A percentile compares a stretch with the other conserved stretches of the same genome.
Evolutionary conservation across 2,797 vertebrate genomes (phyloP).

Genomic region (Microcaecilia unicolor): DNA sequence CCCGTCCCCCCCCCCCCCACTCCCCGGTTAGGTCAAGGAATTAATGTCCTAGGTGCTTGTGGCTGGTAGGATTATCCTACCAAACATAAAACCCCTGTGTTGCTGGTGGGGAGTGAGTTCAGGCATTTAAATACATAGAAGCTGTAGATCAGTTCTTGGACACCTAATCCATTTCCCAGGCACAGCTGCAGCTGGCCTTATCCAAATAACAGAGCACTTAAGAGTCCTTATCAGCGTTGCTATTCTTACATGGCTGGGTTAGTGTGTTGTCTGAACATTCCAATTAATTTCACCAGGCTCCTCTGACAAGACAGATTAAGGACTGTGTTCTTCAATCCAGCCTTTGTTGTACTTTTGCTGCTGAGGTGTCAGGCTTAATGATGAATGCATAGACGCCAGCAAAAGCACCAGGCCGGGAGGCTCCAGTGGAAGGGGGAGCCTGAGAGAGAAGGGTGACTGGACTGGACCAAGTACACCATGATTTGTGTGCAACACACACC

Average conservation of each 20-base stretch:
- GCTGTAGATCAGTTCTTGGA: background rate
- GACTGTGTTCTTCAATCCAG: background rate
- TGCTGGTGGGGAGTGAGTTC: background rate
- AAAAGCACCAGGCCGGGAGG: too few species aligned
- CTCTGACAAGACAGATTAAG: background rate
- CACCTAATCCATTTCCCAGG: background rate
- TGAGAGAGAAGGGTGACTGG: too few species aligned
- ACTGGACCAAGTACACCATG: too few species aligned
- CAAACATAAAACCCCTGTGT: background rate
- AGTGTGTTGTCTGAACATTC: slow-evolving; percentile 2
- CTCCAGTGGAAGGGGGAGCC: too few species aligned
- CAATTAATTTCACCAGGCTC: background rate
- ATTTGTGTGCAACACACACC: too few species aligned
- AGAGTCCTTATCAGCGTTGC: background rate
- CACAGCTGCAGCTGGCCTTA: background rate
- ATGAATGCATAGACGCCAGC: too few species aligned
- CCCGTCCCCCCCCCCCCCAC: background rate
- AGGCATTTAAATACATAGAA: background rate
- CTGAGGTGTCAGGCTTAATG: rapidly evolving
- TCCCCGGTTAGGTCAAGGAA: too few species aligned
- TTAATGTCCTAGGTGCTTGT: too few species aligned
- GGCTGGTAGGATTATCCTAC: too few species aligned
- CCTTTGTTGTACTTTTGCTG: background rate
- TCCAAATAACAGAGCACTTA: background rate
- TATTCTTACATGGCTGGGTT: rapidly evolving